Evolutionary conservation across 2,113 vertebrate species (phyloP), one percentile per base, ranked within the genome.

Genomic region (Alligator sinensis): DNA sequence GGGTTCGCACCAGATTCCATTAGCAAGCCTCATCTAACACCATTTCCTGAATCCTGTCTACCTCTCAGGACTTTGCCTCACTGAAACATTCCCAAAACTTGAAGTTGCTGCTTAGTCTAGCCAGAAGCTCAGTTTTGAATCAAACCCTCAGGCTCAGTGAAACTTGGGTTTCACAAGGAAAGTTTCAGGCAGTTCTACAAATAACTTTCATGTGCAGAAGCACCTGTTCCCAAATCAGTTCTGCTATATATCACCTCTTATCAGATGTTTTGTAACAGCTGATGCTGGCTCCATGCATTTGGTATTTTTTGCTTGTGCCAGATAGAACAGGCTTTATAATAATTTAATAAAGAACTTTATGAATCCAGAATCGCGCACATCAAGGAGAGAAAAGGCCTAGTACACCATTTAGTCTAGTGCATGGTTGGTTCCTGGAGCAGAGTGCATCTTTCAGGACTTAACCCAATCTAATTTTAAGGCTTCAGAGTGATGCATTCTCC

Each of bases 121-220:
- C 27, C 75, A 24, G n/a, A 28, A 0, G 0, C 80, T 91, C 4
- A 0, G 1, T 0, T 55, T 59, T 1, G 0, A 89, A 92, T 28
- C 90, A 91, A 89, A 84, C 59, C 80, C 68, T 54, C 77, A 80
- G 80, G 80, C 5, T 79, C 66, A 0, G 82, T 82, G 84, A 75
- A 86, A 84, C 89, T 63, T 89, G 87, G 84, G 82, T 84, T 85
- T 92, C 76, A 16, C 22, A 85, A 74, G 88, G 62, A 80, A 54
- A 60, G 47, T 0, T 1, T 61, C 80, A 94, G 80, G 54, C 90
- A 92, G 62, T 55, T 93, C 96, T 95, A 84, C 90, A 94, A 97
- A 97, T 96, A 97, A 95, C 94, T 86, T 54, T n/a, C 92, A 92
- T 91, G 76, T 90, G 95, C 94, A 64, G 76, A 94, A 75, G 6